Evolutionary conservation across 2,113 vertebrate species (phyloP).

Genomic region (Oreochromis aureus): DNA sequence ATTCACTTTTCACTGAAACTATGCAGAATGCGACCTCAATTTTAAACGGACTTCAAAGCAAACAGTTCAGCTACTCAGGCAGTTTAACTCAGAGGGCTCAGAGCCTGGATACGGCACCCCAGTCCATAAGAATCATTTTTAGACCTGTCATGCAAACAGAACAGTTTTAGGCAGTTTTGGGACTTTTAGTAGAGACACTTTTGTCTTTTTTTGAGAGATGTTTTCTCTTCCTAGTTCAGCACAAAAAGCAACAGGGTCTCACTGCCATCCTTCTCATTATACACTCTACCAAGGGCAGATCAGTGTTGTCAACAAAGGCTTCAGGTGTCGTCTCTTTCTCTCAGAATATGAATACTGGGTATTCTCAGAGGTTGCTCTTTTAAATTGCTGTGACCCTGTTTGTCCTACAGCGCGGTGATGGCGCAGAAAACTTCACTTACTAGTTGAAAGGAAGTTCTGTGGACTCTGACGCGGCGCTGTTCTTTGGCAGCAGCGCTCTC

Average conservation of each 20-base stretch:
- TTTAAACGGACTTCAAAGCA: conserved; percentile 46
- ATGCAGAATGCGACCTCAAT: conserved; percentile 65
- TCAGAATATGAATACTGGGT: conserved; percentile 59
- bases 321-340: conserved; percentile 27
- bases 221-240: conserved; percentile 17
- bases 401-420: not conserved
- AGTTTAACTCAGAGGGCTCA: conserved; percentile 55
- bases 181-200: not conserved
- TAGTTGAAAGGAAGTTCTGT: not conserved
- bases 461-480: not conserved
- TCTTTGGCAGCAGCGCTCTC: not conserved
- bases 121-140: not conserved
- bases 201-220: not conserved
- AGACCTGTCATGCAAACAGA: not conserved
- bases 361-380: conserved; percentile 43
- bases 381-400: conserved; percentile 22
- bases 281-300: conserved; percentile 21
- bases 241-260: conserved; percentile 40
- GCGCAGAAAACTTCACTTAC: not conserved
- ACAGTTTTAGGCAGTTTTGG: not conserved
- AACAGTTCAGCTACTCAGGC: conserved; percentile 70
- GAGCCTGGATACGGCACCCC: conserved; percentile 20
- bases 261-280: conserved; percentile 31
- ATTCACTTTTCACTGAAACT: conserved; percentile 64
- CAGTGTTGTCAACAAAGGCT: conserved; percentile 1